Conservation (phyloP, 2,113 vertebrate genomes). For the Lates calcarifer region DNA sequence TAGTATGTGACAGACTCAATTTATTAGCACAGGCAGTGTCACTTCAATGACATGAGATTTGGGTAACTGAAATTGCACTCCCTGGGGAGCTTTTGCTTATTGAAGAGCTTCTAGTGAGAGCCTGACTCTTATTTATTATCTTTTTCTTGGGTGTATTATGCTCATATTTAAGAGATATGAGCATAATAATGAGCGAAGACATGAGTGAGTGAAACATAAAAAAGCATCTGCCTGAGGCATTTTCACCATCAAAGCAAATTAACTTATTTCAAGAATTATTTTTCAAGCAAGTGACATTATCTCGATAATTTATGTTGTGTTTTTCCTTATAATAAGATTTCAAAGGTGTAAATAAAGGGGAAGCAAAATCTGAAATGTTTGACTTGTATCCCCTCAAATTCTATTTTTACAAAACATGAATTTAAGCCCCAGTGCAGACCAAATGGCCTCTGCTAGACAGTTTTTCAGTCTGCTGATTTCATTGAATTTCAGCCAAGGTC, state of each 20-base stretch:
- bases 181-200: neutral
- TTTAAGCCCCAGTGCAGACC: neutral
- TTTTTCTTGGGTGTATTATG: neutral
- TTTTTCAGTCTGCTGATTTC: slow-evolving; percentile 18
- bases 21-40: too few relatives aligned
- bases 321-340: neutral
- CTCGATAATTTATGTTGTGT: neutral
- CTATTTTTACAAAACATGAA: neutral
- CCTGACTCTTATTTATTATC: neutral
- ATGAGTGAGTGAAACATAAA: too few relatives aligned
- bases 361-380: neutral
- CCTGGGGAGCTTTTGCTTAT: too few relatives aligned
- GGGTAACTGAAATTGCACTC: too few relatives aligned
- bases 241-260: too few relatives aligned
- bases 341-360: neutral
- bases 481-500: slow-evolving; percentile 2
- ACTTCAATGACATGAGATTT: too few relatives aligned
- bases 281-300: too few relatives aligned
- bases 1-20: too few relatives aligned
- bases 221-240: too few relatives aligned
- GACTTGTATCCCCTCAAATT: neutral
- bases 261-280: too few relatives aligned
- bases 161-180: neutral
- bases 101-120: neutral
- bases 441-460: neutral